Conservation (phyloP, 1,140 invertebrate species). For the Plodia interpunctella region DNA sequence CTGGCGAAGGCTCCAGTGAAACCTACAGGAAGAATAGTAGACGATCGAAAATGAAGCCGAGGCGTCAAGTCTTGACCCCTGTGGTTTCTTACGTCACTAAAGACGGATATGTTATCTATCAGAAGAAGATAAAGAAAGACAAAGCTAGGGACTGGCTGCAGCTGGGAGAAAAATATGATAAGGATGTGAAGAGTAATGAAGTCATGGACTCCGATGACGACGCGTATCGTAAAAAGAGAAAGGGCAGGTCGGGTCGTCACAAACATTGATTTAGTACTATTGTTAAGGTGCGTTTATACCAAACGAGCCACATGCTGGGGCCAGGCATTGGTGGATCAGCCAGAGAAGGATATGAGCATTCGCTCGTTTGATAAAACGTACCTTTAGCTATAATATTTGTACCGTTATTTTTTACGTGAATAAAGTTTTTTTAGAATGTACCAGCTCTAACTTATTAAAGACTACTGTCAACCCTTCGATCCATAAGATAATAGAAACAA, state of each 20-base stretch:
- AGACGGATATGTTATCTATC: conserved; percentile 54
- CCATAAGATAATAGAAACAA: too few species aligned
- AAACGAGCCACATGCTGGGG: too few species aligned
- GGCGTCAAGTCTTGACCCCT: conserved; percentile 34
- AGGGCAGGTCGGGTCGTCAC: neutral
- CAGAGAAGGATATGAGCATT: too few species aligned
- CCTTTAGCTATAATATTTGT: too few species aligned
- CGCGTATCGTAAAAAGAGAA: neutral
- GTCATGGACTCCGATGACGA: neutral
- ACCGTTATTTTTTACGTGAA: too few species aligned
- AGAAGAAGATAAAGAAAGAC: conserved; percentile 57
- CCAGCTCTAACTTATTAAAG: too few species aligned
- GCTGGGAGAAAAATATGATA: conserved; percentile 19
- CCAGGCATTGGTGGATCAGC: too few species aligned
- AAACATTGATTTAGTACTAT: neutral
- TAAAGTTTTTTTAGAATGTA: too few species aligned
- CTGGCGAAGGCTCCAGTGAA: conserved; percentile 19
- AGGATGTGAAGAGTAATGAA: neutral
- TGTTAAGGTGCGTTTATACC: too few species aligned
- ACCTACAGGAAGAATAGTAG: conserved; percentile 13
- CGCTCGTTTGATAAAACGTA: too few species aligned
- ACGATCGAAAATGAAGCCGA: conserved; percentile 13
- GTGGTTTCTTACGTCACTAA: conserved; percentile 48
- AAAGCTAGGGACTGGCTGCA: conserved; percentile 53
- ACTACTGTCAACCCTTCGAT: too few species aligned